Evolutionary conservation across 1,140 invertebrate genomes (phyloP).

Genomic region (Cheumatopsyche charites): DNA sequence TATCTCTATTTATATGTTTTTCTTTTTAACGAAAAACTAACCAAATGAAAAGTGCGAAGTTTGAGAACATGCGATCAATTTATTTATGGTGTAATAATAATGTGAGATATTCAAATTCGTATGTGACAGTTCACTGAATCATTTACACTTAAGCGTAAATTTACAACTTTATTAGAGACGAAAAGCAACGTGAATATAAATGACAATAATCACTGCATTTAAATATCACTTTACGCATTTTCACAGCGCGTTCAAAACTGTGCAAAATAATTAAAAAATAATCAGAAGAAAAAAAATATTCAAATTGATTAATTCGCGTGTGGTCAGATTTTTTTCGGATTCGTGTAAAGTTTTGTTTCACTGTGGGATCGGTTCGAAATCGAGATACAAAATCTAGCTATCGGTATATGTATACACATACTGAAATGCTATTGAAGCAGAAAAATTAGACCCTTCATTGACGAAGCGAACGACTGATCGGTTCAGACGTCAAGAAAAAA

Average conservation of each 20-base stretch:
- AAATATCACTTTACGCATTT: slow-evolving; percentile 11
- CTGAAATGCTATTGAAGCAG: slow-evolving; percentile 9
- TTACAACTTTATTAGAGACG: slow-evolving; percentile 36
- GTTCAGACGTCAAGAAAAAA: slow-evolving; percentile 26
- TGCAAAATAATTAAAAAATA: background rate
- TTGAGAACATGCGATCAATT: background rate
- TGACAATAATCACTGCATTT: slow-evolving; percentile 20
- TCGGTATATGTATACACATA: no score
- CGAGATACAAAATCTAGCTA: no score
- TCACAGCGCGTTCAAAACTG: background rate
- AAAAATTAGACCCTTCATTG: slow-evolving; percentile 33
- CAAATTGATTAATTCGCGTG: background rate
- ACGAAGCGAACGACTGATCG: slow-evolving; percentile 29
- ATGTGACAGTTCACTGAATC: slow-evolving; percentile 24
- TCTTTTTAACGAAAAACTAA: slow-evolving; percentile 13
- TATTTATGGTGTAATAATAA: slow-evolving; percentile 11
- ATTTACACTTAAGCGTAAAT: slow-evolving; percentile 28
- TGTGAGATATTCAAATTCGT: slow-evolving; percentile 16
- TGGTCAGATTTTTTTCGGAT: no score
- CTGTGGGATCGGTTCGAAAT: no score
- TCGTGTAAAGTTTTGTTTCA: no score
- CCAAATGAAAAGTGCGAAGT: background rate
- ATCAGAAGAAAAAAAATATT: background rate
- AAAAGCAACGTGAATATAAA: slow-evolving; percentile 17
- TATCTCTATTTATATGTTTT: background rate